These are phyloP conservation scores for Ophion slaviceki DNA, from an alignment of 2,888 invertebrate genomes.

Conservation along the genomic window DNA sequence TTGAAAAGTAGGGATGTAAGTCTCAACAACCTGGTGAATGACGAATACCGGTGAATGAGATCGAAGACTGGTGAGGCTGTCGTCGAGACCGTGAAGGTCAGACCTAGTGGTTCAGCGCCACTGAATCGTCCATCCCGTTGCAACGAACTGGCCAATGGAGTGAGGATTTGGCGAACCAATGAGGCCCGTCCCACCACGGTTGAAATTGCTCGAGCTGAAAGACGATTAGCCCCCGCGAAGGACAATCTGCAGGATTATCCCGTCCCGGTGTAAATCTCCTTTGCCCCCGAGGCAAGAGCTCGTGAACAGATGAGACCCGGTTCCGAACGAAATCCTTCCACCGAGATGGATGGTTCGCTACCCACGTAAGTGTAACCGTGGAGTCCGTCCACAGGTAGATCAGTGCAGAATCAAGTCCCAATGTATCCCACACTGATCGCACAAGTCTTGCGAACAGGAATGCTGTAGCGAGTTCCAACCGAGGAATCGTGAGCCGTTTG, in stretches of 20 bases:
- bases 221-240: not conserved
- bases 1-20: not conserved
- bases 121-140: not conserved
- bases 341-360: not conserved
- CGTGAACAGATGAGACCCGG: not conserved
- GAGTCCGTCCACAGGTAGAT: conserved; percentile 10
- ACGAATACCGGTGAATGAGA: not conserved
- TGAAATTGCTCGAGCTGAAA: too few species aligned
- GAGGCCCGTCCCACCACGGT: conserved; percentile 1
- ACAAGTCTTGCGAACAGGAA: not conserved
- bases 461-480: conserved; percentile 36
- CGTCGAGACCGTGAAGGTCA: not conserved
- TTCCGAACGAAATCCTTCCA: conserved; percentile 13
- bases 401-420: too few species aligned
- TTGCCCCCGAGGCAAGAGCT: not conserved
- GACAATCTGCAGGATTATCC: conserved; percentile 21
- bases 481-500: not conserved
- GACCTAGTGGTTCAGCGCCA: not conserved
- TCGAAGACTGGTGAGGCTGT: not conserved
- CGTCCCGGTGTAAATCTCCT: not conserved
- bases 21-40: not conserved
- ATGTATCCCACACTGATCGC: not conserved
- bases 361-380: not conserved
- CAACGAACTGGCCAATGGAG: not conserved
- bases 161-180: not conserved